Base-by-base conservation (phyloP, 2,888 invertebrate genomes). In the Hydrotaea diabolus region DNA sequence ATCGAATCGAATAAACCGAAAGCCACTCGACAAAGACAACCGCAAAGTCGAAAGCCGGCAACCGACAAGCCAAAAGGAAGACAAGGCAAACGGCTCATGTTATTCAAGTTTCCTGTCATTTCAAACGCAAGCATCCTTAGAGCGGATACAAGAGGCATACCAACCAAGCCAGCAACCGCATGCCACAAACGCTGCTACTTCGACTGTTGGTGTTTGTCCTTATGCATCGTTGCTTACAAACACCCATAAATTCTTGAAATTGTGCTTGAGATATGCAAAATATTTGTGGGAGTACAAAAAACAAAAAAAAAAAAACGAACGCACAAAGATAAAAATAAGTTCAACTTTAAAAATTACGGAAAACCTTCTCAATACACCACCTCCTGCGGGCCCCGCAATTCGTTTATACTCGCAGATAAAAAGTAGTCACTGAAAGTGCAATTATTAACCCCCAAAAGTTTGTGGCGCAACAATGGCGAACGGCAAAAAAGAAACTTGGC, bases 51-150 rank as follows among this genome's bases (percentile, higher is more conserved):
- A 19, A 57, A 36, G 26, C n/a, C n/a, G n/a, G n/a, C n/a, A 77
- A 66, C 15, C 80, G 21, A 13, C 62, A 75, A 62, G 66, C 59
- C 72, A 71, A 26, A 26, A 17, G 43, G 46, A 74, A 74, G 59
- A 43, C 74, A 46, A 36, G 43, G 79, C 82, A 69, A 69, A 69
- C 69, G 69, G 69, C 43, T 69, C 69, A 39, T 69, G 79, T 74
- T 85, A 77, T 82, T 77, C 55, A 79, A 77, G 85, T 83, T 87
- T 86, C 86, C 86, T 87, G 87, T 87, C 87, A 86, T 87, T 87
- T 87, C 80, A 86, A 83, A 86, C 85, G 85, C 85, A 85, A 86
- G 85, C 85, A 87, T 88, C 86, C 87, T 86, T 83, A 77, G n/a
- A n/a, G 81, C 87, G 87, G 88, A 88, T 87, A 82, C 80, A 77